These are phyloP conservation scores for Antennarius striatus DNA, from an alignment of 2,113 vertebrate genomes.

Conservation along the genomic window DNA sequence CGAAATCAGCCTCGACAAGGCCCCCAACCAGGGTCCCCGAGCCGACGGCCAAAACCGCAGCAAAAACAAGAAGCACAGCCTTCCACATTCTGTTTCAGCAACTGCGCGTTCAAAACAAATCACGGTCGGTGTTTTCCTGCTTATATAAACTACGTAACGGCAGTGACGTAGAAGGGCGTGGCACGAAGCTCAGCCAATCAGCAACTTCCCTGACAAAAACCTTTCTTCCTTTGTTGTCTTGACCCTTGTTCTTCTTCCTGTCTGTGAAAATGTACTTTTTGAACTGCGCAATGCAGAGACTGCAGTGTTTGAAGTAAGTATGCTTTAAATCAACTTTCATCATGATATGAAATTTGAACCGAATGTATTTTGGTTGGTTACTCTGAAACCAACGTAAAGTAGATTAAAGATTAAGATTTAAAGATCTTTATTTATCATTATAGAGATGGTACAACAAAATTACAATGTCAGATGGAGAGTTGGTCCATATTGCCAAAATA, in stretches of 20 bases:
- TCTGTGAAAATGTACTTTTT: neutral
- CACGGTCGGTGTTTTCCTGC: rapidly evolving
- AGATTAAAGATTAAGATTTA: no score
- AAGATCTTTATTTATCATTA: no score
- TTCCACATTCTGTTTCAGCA: constrained; percentile 37
- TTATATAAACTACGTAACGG: constrained; percentile 39
- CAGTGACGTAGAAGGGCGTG: neutral
- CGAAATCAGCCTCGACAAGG: rapidly evolving
- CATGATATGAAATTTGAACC: no score
- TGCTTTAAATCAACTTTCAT: neutral
- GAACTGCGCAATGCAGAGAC: constrained; percentile 46
- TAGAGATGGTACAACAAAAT: no score
- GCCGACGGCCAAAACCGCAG: constrained; percentile 30
- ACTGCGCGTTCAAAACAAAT: rapidly evolving
- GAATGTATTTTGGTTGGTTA: no score
- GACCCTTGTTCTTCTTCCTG: neutral
- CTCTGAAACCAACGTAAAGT: no score
- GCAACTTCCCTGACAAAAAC: no score
- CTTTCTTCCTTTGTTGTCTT: neutral
- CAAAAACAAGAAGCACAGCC: constrained; percentile 27
- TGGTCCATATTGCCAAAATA: no score
- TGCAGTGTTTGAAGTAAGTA: constrained; percentile 60
- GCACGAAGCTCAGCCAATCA: constrained; percentile 16
- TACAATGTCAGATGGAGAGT: no score
- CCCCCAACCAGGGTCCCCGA: no score